Evolutionary conservation across 2,113 vertebrate species (phyloP).

Genomic region (Nothocercus nigrocapillus): DNA sequence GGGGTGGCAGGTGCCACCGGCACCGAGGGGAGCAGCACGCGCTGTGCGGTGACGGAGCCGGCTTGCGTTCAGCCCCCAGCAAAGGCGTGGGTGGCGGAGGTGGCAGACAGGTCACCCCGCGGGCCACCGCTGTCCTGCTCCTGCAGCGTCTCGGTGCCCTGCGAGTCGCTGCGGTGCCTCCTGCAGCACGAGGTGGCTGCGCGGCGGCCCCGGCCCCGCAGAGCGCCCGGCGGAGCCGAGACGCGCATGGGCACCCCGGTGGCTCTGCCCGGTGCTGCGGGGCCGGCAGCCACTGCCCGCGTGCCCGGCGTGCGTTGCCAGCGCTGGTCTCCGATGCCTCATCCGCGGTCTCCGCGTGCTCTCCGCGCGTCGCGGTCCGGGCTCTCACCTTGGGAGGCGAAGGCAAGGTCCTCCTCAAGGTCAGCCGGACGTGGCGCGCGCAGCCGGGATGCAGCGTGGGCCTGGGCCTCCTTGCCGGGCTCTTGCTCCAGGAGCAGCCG

Average conservation of each 20-base stretch:
- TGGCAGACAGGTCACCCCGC: background rate
- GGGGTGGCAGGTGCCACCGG: background rate
- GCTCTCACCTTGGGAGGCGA: background rate
- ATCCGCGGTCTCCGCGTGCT: background rate
- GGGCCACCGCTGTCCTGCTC: background rate
- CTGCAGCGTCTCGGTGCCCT: background rate
- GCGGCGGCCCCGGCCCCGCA: background rate
- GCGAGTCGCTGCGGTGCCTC: background rate
- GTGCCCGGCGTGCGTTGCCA: background rate
- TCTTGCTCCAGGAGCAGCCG: background rate
- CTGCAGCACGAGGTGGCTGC: background rate
- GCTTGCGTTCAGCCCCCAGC: background rate
- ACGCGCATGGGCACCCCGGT: rapidly evolving
- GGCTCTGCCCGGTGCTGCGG: background rate
- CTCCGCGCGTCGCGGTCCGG: background rate
- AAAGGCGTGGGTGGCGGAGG: background rate
- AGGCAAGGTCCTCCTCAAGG: background rate
- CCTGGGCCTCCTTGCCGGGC: background rate
- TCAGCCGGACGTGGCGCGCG: background rate
- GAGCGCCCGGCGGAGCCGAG: background rate
- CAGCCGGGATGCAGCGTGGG: background rate
- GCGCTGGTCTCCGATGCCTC: rapidly evolving
- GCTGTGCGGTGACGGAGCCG: rapidly evolving
- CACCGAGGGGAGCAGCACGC: background rate
- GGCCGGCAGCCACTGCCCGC: background rate